Conservation (phyloP, 2,113 vertebrate genomes). For the Aldabrachelys gigantea region DNA sequence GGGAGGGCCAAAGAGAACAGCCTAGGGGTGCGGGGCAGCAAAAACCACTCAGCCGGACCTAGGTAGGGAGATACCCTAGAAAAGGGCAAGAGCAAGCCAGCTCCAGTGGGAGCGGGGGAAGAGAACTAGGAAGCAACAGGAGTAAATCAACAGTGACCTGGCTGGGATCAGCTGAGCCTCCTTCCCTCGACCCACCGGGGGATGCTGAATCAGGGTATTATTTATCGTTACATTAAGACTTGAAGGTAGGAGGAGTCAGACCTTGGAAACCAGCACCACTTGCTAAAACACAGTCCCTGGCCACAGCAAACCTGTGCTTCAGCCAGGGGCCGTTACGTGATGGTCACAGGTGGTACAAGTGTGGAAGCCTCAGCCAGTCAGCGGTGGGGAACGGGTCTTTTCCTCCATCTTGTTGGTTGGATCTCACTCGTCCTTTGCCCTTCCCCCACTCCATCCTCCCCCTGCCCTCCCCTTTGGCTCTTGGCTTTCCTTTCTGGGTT, state of each 20-base stretch:
- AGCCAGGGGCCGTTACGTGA: slow-evolving; percentile 6
- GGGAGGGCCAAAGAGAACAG: not conserved
- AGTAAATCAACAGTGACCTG: slow-evolving; percentile 4
- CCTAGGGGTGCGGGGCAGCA: not conserved
- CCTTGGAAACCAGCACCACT: slow-evolving; percentile 33
- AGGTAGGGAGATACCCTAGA: fast-evolving
- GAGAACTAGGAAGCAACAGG: not conserved
- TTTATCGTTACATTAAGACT: slow-evolving; percentile 38
- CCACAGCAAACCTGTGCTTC: not conserved
- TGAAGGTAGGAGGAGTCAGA: slow-evolving; percentile 35
- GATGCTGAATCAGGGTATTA: slow-evolving; percentile 9
- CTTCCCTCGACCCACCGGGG: not conserved
- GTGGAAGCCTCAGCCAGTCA: not conserved
- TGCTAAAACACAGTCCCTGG: slow-evolving; percentile 6
- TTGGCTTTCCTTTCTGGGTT: slow-evolving; percentile 60
- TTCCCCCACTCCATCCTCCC: too few relatives aligned
- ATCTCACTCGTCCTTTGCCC: not conserved
- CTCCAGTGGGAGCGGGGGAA: too few relatives aligned
- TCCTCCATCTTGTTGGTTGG: not conserved
- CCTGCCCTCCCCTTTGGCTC: not conserved
- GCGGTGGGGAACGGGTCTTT: not conserved
- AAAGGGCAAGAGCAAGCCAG: not conserved
- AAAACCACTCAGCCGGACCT: not conserved
- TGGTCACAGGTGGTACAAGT: slow-evolving; percentile 4
- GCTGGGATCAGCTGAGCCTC: not conserved